Evolutionary conservation across 2,888 invertebrate genomes (phyloP), one percentile per base, ranked within the genome.

Genomic region (Phasia obesa): DNA sequence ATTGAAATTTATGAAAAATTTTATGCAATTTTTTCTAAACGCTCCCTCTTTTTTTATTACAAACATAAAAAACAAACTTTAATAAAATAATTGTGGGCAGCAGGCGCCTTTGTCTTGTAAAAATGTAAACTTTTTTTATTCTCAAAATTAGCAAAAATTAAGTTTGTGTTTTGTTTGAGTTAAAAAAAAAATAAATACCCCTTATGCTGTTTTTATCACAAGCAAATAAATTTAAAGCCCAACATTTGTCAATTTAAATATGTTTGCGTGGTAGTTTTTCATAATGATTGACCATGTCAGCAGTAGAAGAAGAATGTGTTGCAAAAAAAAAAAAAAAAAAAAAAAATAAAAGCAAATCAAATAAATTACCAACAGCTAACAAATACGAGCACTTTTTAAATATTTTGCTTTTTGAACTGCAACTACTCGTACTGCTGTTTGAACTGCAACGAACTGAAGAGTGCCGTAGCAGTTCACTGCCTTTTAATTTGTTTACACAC

Each of bases 401-500:
- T 15, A 51, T 57, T 23, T 71, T 25, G 23, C 21, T 62, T 15
- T 23, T 47, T 44, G 17, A 51, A 31, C 13, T 74, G 23, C 53
- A 51, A 31, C 13, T 31, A 65, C 31, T 64, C 21, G 44, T 51
- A 15, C 38, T 5, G 17, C 44, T 47, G 17, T 17, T 15, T n/a
- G 15, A 42, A 13, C n/a, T 47, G 17, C 2, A 17, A 47, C 17
- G 19, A 44, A 47, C 25, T 62, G 23, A 23, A 13, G 62, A 35
- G 31, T 19, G 31, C 38, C 55, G 74, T 60, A 83, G 83, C 65
- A 83, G 83, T 83, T 83, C 83, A 83, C 53, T 83, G 79, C 55
- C 83, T 75, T 71, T 67, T 59, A 83, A 75, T 79, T 83, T 79
- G 83, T 83, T 83, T 83, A 75, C 73, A 35, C 53, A 71, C 71